Evolutionary conservation across 2,113 vertebrate genomes (phyloP).

Genomic region (Hyla sarda): DNA sequence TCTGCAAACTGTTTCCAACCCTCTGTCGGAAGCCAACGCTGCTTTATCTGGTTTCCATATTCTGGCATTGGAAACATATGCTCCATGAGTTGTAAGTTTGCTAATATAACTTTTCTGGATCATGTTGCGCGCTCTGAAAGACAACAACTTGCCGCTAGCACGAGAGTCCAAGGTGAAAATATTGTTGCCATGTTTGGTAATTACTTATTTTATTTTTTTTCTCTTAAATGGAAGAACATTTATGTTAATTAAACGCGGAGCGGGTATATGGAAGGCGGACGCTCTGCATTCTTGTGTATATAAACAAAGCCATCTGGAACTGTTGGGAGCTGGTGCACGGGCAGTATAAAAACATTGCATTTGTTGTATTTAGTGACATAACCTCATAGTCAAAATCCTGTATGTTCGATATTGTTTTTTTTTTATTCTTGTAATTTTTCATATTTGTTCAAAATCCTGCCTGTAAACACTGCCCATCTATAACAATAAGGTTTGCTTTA

Average conservation of each 20-base stretch:
- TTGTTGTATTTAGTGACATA: constrained; percentile 43
- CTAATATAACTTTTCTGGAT: constrained; percentile 55
- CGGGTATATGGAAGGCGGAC: constrained; percentile 33
- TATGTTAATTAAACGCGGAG: constrained; percentile 55
- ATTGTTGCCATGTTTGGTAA: constrained; percentile 41
- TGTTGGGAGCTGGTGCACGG: neutral
- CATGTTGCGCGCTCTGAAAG: constrained; percentile 12
- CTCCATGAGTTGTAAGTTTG: constrained; percentile 52
- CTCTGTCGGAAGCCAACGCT: constrained; percentile 3
- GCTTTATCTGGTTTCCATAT: constrained; percentile 21
- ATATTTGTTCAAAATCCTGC: constrained; percentile 14
- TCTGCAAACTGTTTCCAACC: constrained; percentile 13
- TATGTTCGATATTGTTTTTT: neutral
- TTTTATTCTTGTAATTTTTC: constrained; percentile 37
- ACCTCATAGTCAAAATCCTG: neutral
- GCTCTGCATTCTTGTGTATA: constrained; percentile 36
- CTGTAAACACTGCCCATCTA: neutral
- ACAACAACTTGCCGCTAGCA: constrained; percentile 28
- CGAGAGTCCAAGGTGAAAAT: constrained; percentile 51
- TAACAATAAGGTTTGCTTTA: neutral
- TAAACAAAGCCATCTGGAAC: constrained; percentile 56
- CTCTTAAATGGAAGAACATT: constrained; percentile 46
- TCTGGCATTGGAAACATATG: constrained; percentile 40
- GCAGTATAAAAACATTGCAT: constrained; percentile 26
- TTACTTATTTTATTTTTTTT: constrained; percentile 23